Percentiles rank a stretch among this genome's conserved stretches.
Conservation (phyloP, 1,140 invertebrate genomes). For the Papilio polyxenes region DNA sequence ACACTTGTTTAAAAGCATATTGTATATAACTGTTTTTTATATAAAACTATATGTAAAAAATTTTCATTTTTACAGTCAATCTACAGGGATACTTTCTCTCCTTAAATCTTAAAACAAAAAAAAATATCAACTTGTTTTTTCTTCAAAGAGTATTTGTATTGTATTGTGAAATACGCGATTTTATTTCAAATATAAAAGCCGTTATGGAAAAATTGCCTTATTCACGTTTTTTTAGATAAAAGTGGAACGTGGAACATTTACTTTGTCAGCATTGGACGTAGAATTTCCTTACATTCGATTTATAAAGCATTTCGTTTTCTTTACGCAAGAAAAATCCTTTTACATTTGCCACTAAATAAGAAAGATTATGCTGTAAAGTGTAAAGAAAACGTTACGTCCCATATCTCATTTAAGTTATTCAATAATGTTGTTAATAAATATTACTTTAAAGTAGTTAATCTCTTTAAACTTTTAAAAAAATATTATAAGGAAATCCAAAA, state of each 20-base stretch:
- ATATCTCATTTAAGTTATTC: no score
- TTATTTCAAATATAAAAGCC: slow-evolving; percentile 14
- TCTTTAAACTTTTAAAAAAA: no score
- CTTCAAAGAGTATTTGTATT: neutral
- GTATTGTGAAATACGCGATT: neutral
- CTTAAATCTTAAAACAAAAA: neutral
- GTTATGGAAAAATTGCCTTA: neutral
- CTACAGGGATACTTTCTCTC: no score
- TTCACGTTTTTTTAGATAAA: slow-evolving; percentile 24
- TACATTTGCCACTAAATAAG: slow-evolving; percentile 15
- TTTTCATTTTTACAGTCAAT: no score
- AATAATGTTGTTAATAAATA: no score
- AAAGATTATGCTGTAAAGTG: neutral
- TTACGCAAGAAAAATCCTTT: slow-evolving; percentile 13
- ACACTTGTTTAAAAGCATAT: no score
- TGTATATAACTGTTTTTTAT: no score
- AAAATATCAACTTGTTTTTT: neutral
- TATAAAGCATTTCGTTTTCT: neutral
- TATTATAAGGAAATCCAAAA: no score
- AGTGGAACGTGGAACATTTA: neutral
- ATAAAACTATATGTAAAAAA: no score
- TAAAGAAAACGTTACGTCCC: neutral
- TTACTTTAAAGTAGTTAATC: no score
- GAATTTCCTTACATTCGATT: slow-evolving; percentile 16
- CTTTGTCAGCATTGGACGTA: slow-evolving; percentile 13